Conservation (phyloP, 2,113 vertebrate species). For the Cynopterus brachyotis region DNA sequence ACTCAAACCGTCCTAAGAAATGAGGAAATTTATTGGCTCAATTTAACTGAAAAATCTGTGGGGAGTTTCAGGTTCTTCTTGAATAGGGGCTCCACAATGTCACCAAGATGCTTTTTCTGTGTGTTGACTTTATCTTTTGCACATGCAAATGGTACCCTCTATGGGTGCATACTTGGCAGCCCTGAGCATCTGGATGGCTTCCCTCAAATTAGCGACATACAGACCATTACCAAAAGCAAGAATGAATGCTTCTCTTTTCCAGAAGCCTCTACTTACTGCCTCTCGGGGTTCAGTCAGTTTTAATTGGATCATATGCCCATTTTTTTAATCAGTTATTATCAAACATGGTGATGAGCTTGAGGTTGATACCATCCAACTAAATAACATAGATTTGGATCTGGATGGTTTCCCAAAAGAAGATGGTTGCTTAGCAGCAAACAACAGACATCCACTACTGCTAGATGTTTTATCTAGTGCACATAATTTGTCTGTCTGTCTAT, state of each 20-base stretch:
- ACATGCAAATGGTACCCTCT: too few relatives aligned
- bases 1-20: background rate
- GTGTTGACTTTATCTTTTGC: background rate
- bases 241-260: background rate
- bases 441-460: background rate
- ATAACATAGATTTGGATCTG: background rate
- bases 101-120: background rate
- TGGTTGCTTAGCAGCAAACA: background rate
- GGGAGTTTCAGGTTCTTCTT: background rate
- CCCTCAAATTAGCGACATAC: background rate
- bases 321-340: background rate
- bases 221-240: background rate
- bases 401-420: background rate
- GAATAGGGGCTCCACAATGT: background rate
- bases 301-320: background rate
- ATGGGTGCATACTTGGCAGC: background rate
- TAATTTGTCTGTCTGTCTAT: background rate
- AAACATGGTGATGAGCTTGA: background rate
- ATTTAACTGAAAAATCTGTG: background rate
- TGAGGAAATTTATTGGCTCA: background rate
- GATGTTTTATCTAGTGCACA: background rate
- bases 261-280: background rate
- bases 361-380: background rate
- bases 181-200: background rate
- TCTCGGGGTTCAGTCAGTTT: background rate